phyloP scores from a whole-genome alignment of 2,113 vertebrate genomes.

The Mobula birostris region DNA sequence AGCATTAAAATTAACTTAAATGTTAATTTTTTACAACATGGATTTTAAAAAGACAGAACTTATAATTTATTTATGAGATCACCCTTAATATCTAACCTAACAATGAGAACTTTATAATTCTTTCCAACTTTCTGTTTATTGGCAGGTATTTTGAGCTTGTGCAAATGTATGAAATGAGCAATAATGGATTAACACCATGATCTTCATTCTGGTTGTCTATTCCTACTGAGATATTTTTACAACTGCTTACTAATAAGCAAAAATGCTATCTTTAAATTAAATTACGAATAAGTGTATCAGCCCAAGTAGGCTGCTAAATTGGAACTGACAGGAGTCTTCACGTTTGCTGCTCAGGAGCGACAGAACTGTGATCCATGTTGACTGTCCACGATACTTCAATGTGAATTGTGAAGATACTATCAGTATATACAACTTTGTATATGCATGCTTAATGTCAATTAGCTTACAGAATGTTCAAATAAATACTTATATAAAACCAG shows the following conservation, averaged over 20 bases:
- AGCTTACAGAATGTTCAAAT: too few relatives aligned
- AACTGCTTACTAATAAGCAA: not conserved
- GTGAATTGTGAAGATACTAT: too few relatives aligned
- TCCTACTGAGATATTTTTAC: not conserved
- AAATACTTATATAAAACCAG: too few relatives aligned
- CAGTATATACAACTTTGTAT: too few relatives aligned
- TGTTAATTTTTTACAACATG: constrained; percentile 13
- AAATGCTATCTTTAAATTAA: not conserved
- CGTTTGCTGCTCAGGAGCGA: too few relatives aligned
- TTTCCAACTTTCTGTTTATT: not conserved
- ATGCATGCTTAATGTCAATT: too few relatives aligned
- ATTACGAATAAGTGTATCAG: not conserved
- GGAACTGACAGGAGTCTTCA: too few relatives aligned
- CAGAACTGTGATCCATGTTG: too few relatives aligned
- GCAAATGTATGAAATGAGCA: not conserved
- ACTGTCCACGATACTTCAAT: too few relatives aligned
- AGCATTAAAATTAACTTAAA: not conserved
- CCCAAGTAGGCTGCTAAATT: too few relatives aligned
- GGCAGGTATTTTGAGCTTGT: not conserved
- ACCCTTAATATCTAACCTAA: not conserved
- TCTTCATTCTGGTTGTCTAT: not conserved
- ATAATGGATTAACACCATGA: not conserved
- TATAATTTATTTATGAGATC: not conserved
- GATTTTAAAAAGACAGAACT: not conserved
- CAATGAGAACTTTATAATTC: not conserved